phyloP scores from a whole-genome alignment of 1,140 invertebrate genomes.

The Drosophila auraria region DNA sequence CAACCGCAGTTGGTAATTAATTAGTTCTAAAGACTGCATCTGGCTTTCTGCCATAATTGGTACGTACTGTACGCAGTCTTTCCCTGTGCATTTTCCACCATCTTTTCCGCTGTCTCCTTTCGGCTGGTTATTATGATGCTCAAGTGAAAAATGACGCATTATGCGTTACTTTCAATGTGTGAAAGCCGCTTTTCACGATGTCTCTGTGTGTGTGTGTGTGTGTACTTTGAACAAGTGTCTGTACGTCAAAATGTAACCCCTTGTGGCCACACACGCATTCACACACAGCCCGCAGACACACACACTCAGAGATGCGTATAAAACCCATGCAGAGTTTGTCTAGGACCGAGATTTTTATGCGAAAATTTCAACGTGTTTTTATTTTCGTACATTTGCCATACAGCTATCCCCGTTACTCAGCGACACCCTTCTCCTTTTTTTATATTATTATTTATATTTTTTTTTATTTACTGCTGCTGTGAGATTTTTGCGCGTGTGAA shows the following conservation, averaged over 20 bases:
- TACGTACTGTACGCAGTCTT: not conserved
- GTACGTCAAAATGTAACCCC: conserved; percentile 63
- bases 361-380: conserved; percentile 47
- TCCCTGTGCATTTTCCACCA: conserved; percentile 7
- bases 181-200: conserved; percentile 25
- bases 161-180: conserved; percentile 60
- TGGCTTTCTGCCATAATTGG: not conserved
- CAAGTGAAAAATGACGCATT: conserved; percentile 78
- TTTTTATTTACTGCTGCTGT: conserved; percentile 45
- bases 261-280: conserved; percentile 42
- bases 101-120: conserved; percentile 38
- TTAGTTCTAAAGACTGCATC: too few relatives aligned
- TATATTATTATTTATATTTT: conserved; percentile 5
- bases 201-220: conserved; percentile 5
- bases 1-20: not conserved
- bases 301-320: conserved; percentile 1
- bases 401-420: conserved; percentile 11
- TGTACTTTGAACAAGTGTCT: conserved; percentile 27
- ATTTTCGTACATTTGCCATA: conserved; percentile 34
- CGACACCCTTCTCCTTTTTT: not conserved
- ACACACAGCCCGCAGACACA: conserved; percentile 7
- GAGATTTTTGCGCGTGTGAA: conserved; percentile 51
- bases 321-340: conserved; percentile 45
- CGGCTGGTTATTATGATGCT: conserved; percentile 62
- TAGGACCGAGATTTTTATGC: conserved; percentile 66